Evolutionary conservation across 2,113 vertebrate species (phyloP).

Genomic region (Oryzias curvinotus): DNA sequence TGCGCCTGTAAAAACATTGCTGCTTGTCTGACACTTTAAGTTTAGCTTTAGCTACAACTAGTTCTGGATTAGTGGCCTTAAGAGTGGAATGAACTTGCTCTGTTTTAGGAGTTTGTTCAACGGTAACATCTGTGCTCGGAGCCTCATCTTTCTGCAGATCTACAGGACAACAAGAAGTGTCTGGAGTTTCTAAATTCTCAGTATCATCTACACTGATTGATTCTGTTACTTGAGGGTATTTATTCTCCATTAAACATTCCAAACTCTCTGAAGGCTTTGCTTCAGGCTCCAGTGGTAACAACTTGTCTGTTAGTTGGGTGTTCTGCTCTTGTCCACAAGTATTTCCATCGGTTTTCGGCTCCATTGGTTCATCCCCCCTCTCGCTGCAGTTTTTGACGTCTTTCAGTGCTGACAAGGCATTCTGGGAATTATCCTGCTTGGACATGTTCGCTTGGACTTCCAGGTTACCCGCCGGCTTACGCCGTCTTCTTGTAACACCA

Average conservation of each 20-base stretch:
- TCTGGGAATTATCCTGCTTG: constrained; percentile 34
- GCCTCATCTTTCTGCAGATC: neutral
- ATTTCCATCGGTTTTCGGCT: neutral
- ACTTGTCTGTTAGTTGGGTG: neutral
- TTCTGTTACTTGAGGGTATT: neutral
- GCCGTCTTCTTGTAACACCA: constrained; percentile 29
- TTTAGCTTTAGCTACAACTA: constrained; percentile 3
- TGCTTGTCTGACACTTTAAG: neutral
- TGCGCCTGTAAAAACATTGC: constrained; percentile 30
- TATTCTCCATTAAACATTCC: neutral
- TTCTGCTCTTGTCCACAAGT: constrained; percentile 6
- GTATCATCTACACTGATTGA: neutral
- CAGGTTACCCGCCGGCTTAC: constrained; percentile 18
- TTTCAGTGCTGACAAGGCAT: neutral
- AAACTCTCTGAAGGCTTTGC: neutral
- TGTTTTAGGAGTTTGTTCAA: neutral
- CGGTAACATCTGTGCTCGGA: neutral
- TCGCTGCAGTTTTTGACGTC: neutral
- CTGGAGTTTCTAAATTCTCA: constrained; percentile 4
- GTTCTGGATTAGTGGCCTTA: neutral
- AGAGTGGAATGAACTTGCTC: constrained; percentile 7
- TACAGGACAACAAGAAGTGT: neutral
- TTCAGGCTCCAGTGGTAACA: constrained; percentile 10
- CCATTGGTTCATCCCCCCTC: constrained; percentile 21
- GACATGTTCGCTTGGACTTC: constrained; percentile 41